A percentile compares a stretch with the other conserved stretches of the same genome.
phyloP scores from a whole-genome alignment of 1,140 invertebrate species.

The Rhagoletis zephyria region DNA sequence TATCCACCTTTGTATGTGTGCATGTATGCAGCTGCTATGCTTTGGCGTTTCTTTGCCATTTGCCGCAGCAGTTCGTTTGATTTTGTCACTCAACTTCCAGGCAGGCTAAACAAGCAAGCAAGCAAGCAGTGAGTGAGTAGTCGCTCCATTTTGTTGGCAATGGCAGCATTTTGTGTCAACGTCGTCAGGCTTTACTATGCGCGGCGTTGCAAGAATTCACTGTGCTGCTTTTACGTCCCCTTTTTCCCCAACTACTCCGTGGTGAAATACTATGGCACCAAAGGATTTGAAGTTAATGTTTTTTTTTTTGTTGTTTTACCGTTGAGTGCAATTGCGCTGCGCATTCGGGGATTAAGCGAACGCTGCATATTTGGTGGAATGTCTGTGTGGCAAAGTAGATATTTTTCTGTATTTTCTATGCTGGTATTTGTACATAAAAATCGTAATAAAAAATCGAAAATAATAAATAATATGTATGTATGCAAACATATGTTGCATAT shows the following conservation, averaged over 20 bases:
- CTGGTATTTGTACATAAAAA: no score
- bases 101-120: not conserved
- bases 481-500: no score
- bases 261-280: not conserved
- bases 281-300: not conserved
- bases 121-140: not conserved
- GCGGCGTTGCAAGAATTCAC: not conserved
- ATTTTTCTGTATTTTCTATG: no score
- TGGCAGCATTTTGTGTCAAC: not conserved
- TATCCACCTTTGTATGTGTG: not conserved
- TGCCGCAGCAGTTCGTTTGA: slow-evolving; percentile 13
- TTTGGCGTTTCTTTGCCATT: not conserved
- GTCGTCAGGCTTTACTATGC: not conserved
- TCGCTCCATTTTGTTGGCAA: not conserved
- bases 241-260: not conserved
- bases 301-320: not conserved
- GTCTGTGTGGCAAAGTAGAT: not conserved
- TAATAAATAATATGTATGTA: no score
- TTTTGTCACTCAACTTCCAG: slow-evolving; percentile 26
- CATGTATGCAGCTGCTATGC: not conserved
- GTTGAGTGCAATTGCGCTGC: slow-evolving; percentile 27
- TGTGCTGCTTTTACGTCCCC: not conserved
- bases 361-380: not conserved
- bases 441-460: no score
- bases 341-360: slow-evolving; percentile 11